Conservation (phyloP, 2,888 invertebrate species). For the Atethmia centrago region DNA sequence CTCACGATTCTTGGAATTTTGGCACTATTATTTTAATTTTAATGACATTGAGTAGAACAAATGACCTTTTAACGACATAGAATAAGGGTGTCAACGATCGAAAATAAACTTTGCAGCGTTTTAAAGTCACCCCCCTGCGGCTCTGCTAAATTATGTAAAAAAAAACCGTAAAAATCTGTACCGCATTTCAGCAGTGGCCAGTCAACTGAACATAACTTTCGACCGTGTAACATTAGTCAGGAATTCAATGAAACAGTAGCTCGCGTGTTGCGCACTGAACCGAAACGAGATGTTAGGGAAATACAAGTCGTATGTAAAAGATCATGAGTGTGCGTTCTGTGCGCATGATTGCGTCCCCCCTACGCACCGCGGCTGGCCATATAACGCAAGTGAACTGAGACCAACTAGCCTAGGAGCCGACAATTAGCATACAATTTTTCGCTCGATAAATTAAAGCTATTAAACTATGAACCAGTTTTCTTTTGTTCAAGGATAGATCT, state of each 20-base stretch:
- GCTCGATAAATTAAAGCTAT: slow-evolving; percentile 59
- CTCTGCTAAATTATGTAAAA: neutral
- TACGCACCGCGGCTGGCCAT: slow-evolving; percentile 33
- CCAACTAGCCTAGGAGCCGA: slow-evolving; percentile 44
- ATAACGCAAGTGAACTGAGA: slow-evolving; percentile 58
- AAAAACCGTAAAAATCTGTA: slow-evolving; percentile 13
- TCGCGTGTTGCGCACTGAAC: slow-evolving; percentile 62
- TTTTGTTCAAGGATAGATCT: slow-evolving; percentile 43
- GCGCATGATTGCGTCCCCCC: slow-evolving; percentile 52
- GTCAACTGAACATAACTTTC: slow-evolving; percentile 41
- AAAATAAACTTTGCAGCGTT: neutral
- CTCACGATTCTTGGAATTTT: too few species aligned
- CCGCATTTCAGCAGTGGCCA: slow-evolving; percentile 17
- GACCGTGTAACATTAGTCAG: slow-evolving; percentile 22
- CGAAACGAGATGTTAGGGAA: slow-evolving; percentile 70
- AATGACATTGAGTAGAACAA: slow-evolving; percentile 10
- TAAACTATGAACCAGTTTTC: slow-evolving; percentile 13
- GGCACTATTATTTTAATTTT: slow-evolving; percentile 13
- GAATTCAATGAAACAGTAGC: slow-evolving; percentile 46
- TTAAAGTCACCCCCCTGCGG: slow-evolving; percentile 13
- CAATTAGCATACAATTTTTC: slow-evolving; percentile 63
- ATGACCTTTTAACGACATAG: slow-evolving; percentile 23
- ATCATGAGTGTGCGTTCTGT: slow-evolving; percentile 61
- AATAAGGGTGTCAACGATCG: neutral
- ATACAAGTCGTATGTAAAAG: slow-evolving; percentile 75